These are phyloP conservation scores for Ptilonorhynchus violaceus DNA, from an alignment of 2,113 vertebrate genomes.

Conservation along the genomic window DNA sequence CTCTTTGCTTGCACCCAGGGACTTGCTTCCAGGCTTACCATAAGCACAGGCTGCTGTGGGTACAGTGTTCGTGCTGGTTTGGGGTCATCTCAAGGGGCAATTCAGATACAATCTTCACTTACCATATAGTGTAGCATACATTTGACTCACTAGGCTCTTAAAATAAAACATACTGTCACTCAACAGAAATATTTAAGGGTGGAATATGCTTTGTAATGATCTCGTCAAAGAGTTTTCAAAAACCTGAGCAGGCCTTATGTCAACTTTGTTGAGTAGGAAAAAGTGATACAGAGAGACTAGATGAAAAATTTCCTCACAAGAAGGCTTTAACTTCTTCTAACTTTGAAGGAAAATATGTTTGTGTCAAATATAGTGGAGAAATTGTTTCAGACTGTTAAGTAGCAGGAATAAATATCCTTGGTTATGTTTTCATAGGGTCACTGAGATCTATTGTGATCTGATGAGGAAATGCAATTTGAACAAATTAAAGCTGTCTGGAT, in stretches of 20 bases:
- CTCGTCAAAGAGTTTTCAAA: neutral
- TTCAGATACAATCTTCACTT: neutral
- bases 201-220: neutral
- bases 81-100: neutral
- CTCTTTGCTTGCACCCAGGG: neutral
- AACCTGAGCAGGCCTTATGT: neutral
- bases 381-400: neutral
- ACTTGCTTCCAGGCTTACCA: neutral
- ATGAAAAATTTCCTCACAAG: neutral
- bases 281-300: neutral
- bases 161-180: neutral
- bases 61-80: neutral
- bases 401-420: neutral
- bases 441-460: neutral
- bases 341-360: neutral
- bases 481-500: neutral
- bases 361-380: neutral
- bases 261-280: neutral
- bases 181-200: neutral
- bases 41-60: neutral
- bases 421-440: neutral
- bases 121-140: too few relatives aligned
- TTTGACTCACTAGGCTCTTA: neutral
- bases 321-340: neutral
- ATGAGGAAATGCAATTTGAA: neutral